Percentiles rank a stretch among this genome's conserved stretches.
Evolutionary conservation across 2,113 vertebrate species (phyloP).

Genomic region (Salvelinus namaycush): DNA sequence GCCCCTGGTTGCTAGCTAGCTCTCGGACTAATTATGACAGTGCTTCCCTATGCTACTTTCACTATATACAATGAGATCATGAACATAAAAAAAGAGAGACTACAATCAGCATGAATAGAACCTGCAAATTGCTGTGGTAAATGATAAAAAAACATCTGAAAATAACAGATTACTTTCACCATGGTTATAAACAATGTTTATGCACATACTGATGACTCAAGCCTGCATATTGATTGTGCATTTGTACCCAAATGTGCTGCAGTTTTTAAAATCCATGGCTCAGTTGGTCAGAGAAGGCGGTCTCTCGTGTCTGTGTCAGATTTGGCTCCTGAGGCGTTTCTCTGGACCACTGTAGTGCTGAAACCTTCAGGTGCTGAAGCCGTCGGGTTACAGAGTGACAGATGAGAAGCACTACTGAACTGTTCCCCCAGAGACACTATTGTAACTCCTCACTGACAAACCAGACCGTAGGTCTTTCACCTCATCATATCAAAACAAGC

Average conservation of each 20-base stretch:
- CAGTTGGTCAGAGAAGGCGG: neutral
- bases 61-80: too few relatives aligned
- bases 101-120: too few relatives aligned
- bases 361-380: neutral
- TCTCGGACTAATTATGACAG: too few relatives aligned
- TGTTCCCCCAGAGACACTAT: too few relatives aligned
- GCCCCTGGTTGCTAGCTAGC: too few relatives aligned
- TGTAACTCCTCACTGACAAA: too few relatives aligned
- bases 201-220: constrained; percentile 27
- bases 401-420: neutral
- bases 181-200: neutral
- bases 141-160: neutral
- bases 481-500: too few relatives aligned
- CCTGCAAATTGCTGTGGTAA: too few relatives aligned
- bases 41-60: too few relatives aligned
- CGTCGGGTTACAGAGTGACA: neutral
- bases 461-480: too few relatives aligned
- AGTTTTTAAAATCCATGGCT: neutral
- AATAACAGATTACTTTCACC: neutral
- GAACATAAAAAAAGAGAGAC: too few relatives aligned
- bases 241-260: constrained; percentile 25
- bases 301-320: neutral
- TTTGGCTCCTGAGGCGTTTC: neutral
- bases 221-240: constrained; percentile 23
- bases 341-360: neutral